Base-by-base conservation (phyloP, 2,888 invertebrate species). In the Melipona beecheii region DNA sequence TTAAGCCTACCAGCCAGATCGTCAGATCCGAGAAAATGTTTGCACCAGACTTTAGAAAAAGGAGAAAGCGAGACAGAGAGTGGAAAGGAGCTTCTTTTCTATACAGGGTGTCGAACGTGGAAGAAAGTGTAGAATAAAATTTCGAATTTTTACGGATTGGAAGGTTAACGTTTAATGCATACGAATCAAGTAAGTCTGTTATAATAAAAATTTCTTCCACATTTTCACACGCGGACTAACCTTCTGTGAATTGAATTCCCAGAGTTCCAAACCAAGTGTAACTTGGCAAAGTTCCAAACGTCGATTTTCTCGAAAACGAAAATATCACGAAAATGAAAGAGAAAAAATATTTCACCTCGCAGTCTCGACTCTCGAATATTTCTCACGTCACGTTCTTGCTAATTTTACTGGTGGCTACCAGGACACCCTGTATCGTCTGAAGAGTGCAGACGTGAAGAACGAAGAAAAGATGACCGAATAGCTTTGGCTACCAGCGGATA, bases 401-500 rank as follows among this genome's bases (percentile, higher is more conserved):
- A 2, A 56, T 56, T n/a, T 21, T 56, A 56, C n/a, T n/a, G n/a
- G 11, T 5, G 13, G 15, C 15, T n/a, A 5, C n/a, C n/a, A n/a
- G n/a, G 56, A 56, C 56, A 56, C 60, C 24, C 60, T 1, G 60
- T 24, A 60, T 15, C 15, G 27, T 27, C 27, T 27, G 17, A 27
- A 27, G 49, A 60, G 17, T 6, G 15, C 6, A 27, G 49, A 72
- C 15, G 72, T 49, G 71, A 27, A 62, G 11, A 27, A 50, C 56
- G 66, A 15, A 56, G 52, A 56, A 50, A 13, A n/a, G 43, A 54
- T 36, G 24, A 54, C 36, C 15, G 69, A 56, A 73, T 54, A 70
- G 65, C n/a, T 49, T 31, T 19, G 24, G 70, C 9, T 83, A 50
- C 68, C 58, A 24, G 36, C 54, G 88, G 89, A 89, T 86, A 89